Evolutionary conservation across 1,140 invertebrate species (phyloP).

Genomic region (Scaptomyza montana): DNA sequence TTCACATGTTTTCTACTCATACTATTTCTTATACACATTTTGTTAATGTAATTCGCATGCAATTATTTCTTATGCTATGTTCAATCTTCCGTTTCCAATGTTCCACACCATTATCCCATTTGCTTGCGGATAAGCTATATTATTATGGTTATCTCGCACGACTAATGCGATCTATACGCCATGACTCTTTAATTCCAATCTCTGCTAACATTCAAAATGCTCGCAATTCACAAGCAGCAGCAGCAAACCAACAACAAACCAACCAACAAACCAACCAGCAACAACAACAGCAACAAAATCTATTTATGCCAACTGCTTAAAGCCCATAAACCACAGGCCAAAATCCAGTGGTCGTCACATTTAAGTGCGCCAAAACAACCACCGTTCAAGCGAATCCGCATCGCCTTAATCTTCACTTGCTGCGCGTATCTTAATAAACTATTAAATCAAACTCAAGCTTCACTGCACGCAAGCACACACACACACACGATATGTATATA

Average conservation of each 20-base stretch:
- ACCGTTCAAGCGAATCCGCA: conserved; percentile 66
- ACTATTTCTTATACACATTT: neutral
- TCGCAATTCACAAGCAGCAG: conserved; percentile 17
- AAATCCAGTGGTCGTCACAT: conserved; percentile 79
- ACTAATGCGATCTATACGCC: neutral
- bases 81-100: neutral
- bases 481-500: conserved; percentile 28
- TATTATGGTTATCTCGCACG: conserved; percentile 22
- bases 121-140: neutral
- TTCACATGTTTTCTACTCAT: too few species aligned
- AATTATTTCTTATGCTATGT: neutral
- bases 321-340: conserved; percentile 79
- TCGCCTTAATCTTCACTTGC: conserved; percentile 77
- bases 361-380: conserved; percentile 60
- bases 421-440: conserved; percentile 81
- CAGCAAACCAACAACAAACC: neutral
- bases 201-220: conserved; percentile 32
- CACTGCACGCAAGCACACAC: conserved; percentile 65
- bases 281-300: conserved; percentile 44
- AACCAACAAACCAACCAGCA: conserved; percentile 2
- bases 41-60: neutral
- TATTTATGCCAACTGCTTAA: conserved; percentile 68
- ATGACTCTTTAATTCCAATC: conserved; percentile 20
- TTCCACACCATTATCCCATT: neutral
- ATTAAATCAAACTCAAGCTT: conserved; percentile 80